Evolutionary conservation across 2,113 vertebrate genomes (phyloP).

Genomic region (Zeus faber): DNA sequence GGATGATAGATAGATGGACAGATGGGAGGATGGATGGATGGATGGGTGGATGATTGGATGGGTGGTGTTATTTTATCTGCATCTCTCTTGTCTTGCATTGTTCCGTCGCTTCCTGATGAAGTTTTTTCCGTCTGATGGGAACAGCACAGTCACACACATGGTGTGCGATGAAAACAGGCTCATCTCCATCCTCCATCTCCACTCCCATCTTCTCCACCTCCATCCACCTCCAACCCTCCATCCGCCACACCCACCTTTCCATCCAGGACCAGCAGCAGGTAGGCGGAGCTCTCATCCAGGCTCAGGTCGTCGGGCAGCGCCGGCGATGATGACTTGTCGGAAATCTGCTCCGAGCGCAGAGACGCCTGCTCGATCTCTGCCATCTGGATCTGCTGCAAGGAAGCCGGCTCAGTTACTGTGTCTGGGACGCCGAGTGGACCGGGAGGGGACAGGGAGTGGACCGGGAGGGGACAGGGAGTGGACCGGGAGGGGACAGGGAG

Average conservation of each 20-base stretch:
- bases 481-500: not conserved
- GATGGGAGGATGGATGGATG: too few relatives aligned
- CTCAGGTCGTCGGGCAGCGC: slow-evolving; percentile 88
- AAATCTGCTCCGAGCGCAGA: slow-evolving; percentile 83
- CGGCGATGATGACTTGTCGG: slow-evolving; percentile 92
- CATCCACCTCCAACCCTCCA: not conserved
- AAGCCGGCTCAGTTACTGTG: slow-evolving; percentile 27
- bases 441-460: not conserved
- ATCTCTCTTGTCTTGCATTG: too few relatives aligned
- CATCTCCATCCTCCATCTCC: not conserved
- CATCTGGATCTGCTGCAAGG: slow-evolving; percentile 84
- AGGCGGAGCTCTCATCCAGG: slow-evolving; percentile 82
- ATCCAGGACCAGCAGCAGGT: slow-evolving; percentile 77
- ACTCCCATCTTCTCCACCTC: not conserved
- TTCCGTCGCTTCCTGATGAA: too few relatives aligned
- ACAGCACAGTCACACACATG: too few relatives aligned
- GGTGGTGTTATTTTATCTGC: too few relatives aligned
- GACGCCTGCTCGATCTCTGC: slow-evolving; percentile 95
- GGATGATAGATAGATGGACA: too few relatives aligned
- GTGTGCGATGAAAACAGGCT: too few relatives aligned
- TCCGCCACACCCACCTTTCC: slow-evolving; percentile 74
- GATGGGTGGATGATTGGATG: too few relatives aligned
- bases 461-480: not conserved
- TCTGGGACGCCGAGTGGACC: too few relatives aligned
- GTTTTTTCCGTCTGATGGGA: too few relatives aligned